phyloP scores from a whole-genome alignment of 2,888 invertebrate genomes.

The Molorchus minor region DNA sequence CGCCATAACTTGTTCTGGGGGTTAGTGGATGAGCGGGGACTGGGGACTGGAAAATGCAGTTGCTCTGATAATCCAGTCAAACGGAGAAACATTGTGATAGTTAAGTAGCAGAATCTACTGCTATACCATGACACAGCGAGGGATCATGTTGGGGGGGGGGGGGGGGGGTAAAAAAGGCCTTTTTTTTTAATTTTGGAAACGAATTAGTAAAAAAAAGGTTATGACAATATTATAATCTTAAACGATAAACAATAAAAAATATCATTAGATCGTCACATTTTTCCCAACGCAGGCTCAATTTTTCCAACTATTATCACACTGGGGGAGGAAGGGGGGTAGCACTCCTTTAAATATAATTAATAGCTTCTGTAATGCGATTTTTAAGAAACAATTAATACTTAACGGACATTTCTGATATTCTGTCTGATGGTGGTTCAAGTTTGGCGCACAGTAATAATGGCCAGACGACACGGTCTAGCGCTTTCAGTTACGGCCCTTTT shows the following conservation, averaged over 20 bases:
- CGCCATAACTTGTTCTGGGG: neutral
- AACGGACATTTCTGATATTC: neutral
- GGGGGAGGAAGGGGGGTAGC: neutral
- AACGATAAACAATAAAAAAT: too few relatives aligned
- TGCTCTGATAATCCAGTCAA: too few relatives aligned
- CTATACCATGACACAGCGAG: neutral
- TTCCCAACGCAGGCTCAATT: neutral
- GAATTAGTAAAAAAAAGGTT: neutral
- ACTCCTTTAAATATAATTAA: neutral
- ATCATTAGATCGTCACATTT: too few relatives aligned
- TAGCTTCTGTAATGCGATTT: neutral
- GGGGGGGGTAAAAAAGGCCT: too few relatives aligned
- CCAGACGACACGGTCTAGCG: neutral
- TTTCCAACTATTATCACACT: neutral
- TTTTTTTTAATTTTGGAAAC: neutral
- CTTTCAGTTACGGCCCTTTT: conserved; percentile 2
- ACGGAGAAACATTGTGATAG: too few relatives aligned
- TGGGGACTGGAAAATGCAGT: neutral
- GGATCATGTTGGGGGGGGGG: neutral
- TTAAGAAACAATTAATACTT: neutral
- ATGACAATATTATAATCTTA: too few relatives aligned
- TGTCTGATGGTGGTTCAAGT: too few relatives aligned
- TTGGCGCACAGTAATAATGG: too few relatives aligned
- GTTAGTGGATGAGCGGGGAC: neutral
- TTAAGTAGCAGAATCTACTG: neutral